A percentile compares a stretch with the other conserved stretches of the same genome.
These are phyloP conservation scores for Callorhinus ursinus DNA, from an alignment of 2,113 vertebrate species.

Conservation along the genomic window DNA sequence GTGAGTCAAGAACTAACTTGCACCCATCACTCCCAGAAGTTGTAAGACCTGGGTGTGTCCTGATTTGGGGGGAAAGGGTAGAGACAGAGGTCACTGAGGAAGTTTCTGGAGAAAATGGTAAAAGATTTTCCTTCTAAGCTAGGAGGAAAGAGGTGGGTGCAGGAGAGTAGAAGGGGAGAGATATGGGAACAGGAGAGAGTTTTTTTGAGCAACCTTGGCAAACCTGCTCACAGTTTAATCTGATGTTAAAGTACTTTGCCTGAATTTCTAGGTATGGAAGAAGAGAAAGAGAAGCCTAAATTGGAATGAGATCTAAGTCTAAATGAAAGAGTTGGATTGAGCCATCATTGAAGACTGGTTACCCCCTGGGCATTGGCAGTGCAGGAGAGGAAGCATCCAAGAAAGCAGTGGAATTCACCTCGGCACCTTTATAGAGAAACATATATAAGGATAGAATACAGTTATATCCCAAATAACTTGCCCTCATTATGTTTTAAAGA, in stretches of 20 bases:
- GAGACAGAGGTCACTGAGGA: slow-evolving; percentile 33
- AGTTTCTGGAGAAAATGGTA: slow-evolving; percentile 60
- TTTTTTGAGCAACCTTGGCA: not conserved
- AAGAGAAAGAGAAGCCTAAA: slow-evolving; percentile 87
- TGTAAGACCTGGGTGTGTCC: not conserved
- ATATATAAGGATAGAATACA: slow-evolving; percentile 27
- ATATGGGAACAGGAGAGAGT: not conserved
- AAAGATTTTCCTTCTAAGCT: slow-evolving; percentile 54
- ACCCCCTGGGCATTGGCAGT: slow-evolving; percentile 5
- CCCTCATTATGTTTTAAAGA: slow-evolving; percentile 62
- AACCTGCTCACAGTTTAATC: not conserved
- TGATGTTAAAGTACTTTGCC: slow-evolving; percentile 54
- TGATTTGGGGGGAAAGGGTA: slow-evolving; percentile 39
- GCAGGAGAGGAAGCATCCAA: slow-evolving; percentile 66
- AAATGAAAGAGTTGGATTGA: slow-evolving; percentile 45
- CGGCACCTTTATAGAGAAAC: slow-evolving; percentile 44
- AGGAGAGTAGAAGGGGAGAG: not conserved
- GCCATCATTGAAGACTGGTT: slow-evolving; percentile 43
- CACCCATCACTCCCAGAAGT: slow-evolving; percentile 55
- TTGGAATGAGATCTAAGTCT: slow-evolving; percentile 77
- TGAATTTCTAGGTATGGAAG: slow-evolving; percentile 87
- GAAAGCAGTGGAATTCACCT: slow-evolving; percentile 27
- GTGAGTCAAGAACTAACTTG: slow-evolving; percentile 19
- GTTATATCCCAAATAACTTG: slow-evolving; percentile 64
- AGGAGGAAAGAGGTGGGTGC: not conserved